phyloP scores from a whole-genome alignment of 2,888 invertebrate species.

The Gryllus longicercus region DNA sequence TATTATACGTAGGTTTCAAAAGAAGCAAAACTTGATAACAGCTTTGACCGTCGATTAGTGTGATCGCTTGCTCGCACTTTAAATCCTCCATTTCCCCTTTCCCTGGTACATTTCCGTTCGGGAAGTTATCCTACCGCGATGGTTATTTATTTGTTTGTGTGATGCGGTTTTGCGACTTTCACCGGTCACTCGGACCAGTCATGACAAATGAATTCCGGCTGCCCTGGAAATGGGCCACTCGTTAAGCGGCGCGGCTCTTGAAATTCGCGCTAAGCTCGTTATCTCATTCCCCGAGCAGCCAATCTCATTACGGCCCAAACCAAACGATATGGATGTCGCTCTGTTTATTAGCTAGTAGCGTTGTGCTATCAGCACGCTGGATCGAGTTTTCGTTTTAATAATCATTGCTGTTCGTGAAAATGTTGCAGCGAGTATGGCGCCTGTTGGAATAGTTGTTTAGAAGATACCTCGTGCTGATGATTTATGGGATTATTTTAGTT shows the following conservation, averaged over 20 bases:
- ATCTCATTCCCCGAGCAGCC: background rate
- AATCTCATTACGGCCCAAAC: background rate
- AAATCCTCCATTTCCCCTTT: no score
- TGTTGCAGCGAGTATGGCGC: no score
- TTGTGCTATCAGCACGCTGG: background rate
- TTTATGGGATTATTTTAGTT: no score
- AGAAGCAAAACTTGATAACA: no score
- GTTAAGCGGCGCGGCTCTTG: background rate
- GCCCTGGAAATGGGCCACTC: background rate
- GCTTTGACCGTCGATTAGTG: no score
- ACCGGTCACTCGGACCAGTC: background rate
- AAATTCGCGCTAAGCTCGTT: background rate
- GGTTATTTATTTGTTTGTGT: constrained; percentile 7
- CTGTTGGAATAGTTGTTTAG: no score
- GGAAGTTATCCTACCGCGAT: background rate
- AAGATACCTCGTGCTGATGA: no score
- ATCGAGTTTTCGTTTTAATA: background rate
- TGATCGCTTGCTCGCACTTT: no score
- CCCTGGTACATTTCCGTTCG: no score
- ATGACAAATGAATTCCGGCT: background rate
- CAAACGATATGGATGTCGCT: background rate
- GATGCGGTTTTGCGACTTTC: background rate
- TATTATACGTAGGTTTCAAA: no score
- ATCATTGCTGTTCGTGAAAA: background rate
- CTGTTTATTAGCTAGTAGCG: background rate